Percentiles rank a stretch among this genome's conserved stretches.
phyloP scores from a whole-genome alignment of 2,113 vertebrate genomes.

The Pachycephala philippinensis region DNA sequence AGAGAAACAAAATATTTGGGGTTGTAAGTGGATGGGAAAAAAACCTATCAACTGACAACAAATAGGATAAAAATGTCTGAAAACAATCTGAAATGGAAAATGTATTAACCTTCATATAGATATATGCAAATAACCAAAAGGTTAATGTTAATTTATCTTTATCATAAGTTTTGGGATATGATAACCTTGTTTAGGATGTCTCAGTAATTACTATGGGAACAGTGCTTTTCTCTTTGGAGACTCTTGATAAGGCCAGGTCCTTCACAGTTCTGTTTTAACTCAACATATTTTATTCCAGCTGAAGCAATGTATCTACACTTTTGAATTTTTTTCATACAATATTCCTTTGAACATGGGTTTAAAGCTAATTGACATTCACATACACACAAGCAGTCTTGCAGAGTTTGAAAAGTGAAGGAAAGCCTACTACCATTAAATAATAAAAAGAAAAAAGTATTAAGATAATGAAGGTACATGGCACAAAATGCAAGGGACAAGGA shows the following conservation, averaged over 20 bases:
- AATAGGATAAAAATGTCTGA: background rate
- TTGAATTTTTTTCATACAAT: background rate
- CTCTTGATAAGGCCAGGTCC: background rate
- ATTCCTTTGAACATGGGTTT: background rate
- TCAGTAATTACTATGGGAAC: background rate
- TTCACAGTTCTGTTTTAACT: background rate
- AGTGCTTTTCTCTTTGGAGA: background rate
- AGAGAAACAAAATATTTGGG: conserved; percentile 46
- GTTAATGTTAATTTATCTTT: background rate
- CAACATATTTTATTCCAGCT: background rate
- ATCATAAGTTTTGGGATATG: background rate
- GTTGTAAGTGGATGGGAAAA: background rate
- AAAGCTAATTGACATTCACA: background rate
- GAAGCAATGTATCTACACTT: background rate
- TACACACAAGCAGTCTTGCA: background rate
- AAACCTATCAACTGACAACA: background rate
- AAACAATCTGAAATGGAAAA: background rate
- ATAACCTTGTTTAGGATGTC: background rate
- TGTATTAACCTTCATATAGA: background rate
- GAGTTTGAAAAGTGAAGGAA: background rate
- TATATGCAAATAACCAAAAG: background rate
- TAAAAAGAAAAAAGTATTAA: background rate
- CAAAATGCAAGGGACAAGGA: background rate
- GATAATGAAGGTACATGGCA: background rate
- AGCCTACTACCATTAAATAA: background rate